Evolutionary conservation across 2,113 vertebrate genomes (phyloP).

Genomic region (Oreochromis aureus): DNA sequence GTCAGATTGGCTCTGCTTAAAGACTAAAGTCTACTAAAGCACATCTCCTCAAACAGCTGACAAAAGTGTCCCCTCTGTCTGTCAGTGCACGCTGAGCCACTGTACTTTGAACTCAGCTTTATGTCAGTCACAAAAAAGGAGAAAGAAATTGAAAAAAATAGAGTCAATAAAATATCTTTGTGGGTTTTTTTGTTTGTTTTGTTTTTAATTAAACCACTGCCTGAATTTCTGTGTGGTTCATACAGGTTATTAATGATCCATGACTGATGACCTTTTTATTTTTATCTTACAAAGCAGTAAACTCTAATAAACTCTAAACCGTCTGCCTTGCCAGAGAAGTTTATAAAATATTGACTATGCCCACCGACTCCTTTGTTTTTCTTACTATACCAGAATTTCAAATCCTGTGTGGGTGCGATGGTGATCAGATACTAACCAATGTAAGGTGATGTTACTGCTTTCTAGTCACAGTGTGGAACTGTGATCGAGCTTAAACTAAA

Average conservation of each 20-base stretch:
- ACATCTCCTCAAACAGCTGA: neutral
- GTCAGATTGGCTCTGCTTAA: neutral
- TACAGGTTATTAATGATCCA: neutral
- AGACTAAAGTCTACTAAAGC: neutral
- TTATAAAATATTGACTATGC: neutral
- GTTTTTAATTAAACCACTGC: neutral
- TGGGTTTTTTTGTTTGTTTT: neutral
- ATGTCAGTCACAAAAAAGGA: neutral
- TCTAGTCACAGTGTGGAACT: rapidly evolving
- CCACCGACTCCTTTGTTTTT: neutral
- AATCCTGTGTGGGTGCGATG: neutral
- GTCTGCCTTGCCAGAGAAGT: neutral
- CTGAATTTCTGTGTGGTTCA: neutral
- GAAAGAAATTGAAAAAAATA: neutral
- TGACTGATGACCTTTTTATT: neutral
- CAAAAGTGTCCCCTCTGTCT: rapidly evolving
- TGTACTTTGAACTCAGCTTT: neutral
- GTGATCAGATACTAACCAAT: neutral
- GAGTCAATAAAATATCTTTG: neutral
- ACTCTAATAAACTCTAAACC: neutral
- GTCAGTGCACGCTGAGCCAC: rapidly evolving
- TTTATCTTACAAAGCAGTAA: neutral
- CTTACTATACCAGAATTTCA: neutral
- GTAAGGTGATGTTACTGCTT: neutral
- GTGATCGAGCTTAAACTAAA: neutral